Conservation (phyloP, 1,140 invertebrate species). For the Pseudomyrmex concolor region DNA sequence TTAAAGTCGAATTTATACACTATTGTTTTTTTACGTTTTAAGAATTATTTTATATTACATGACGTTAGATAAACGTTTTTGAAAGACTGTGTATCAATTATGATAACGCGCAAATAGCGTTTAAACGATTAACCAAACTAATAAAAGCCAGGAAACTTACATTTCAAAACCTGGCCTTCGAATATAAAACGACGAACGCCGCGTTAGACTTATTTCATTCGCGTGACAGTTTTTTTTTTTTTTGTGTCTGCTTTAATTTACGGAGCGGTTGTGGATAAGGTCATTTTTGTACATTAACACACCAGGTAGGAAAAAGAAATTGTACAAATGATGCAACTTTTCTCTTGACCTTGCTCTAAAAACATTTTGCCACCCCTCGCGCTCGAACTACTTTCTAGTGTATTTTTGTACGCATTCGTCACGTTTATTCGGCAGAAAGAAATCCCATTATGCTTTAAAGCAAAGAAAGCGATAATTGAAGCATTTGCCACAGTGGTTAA, state of each 20-base stretch:
- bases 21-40: not conserved
- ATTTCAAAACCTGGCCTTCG: conserved; percentile 53
- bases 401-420: conserved; percentile 6
- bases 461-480: conserved; percentile 13
- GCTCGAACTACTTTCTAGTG: not conserved
- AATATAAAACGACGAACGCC: conserved; percentile 48
- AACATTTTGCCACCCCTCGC: conserved; percentile 75
- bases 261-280: conserved; percentile 76
- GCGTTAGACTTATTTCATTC: conserved; percentile 42
- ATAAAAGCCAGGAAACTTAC: not conserved
- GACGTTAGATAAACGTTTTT: not conserved
- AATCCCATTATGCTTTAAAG: conserved; percentile 59
- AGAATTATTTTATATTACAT: conserved; percentile 4
- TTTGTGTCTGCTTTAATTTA: conserved; percentile 80
- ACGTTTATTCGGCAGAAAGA: conserved; percentile 59
- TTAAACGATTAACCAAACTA: not conserved
- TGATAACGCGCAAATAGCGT: not conserved
- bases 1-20: not conserved
- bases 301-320: conserved; percentile 68
- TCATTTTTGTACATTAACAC: conserved; percentile 71
- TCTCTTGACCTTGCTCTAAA: conserved; percentile 80
- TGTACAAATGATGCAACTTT: conserved; percentile 83
- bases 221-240: conserved; percentile 50
- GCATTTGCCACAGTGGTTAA: conserved; percentile 53
- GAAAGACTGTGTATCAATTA: not conserved